Evolutionary conservation across 2,797 vertebrate species (phyloP).

Genomic region (Galagoides demidoff): DNA sequence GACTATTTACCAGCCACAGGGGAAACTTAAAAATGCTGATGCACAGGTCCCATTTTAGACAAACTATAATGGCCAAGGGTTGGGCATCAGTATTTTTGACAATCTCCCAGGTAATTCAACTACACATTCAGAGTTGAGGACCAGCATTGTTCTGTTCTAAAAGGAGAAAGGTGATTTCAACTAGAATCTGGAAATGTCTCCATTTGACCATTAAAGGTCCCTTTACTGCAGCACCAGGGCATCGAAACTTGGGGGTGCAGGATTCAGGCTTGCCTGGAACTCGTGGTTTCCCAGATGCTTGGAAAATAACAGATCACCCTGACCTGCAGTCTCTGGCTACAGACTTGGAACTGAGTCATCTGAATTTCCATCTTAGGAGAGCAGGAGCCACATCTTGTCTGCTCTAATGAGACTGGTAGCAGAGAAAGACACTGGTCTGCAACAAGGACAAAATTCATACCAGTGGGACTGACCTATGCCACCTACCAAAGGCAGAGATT

Average conservation of each 20-base stretch:
- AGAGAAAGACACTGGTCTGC: neutral
- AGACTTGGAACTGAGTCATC: neutral
- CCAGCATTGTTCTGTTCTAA: neutral
- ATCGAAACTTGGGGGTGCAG: neutral
- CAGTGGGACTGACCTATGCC: neutral
- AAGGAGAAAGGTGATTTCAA: neutral
- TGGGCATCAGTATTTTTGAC: neutral
- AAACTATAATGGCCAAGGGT: neutral
- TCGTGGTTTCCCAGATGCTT: neutral
- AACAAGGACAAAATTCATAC: neutral
- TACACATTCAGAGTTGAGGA: neutral
- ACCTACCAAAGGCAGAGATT: neutral
- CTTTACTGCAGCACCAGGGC: neutral
- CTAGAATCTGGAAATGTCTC: neutral
- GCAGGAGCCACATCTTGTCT: neutral
- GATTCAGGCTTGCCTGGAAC: neutral
- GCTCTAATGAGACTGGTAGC: neutral
- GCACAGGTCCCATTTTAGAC: too few species aligned
- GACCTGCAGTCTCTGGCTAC: neutral
- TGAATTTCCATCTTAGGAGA: neutral
- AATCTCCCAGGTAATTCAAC: neutral
- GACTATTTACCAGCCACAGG: neutral
- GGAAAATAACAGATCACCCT: neutral
- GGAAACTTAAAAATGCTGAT: neutral
- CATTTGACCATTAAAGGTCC: neutral